Conservation (phyloP, 2,797 vertebrate species). For the Acanthurus lineatus region DNA sequence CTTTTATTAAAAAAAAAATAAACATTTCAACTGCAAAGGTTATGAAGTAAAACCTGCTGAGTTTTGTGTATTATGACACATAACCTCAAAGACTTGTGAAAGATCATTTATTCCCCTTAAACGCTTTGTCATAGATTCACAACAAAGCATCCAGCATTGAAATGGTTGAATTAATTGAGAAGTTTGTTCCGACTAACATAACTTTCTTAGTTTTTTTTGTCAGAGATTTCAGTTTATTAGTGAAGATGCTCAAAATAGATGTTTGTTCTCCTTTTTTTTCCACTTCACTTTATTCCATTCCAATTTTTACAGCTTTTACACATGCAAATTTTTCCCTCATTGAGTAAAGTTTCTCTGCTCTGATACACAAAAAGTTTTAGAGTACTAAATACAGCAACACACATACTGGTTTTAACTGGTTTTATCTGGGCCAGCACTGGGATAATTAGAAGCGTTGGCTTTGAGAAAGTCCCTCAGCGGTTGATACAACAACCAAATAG, state of each 20-base stretch:
- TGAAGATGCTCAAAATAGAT: not conserved
- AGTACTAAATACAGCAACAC: not conserved
- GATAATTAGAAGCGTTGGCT: not conserved
- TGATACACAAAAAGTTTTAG: not conserved
- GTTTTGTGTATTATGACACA: not conserved
- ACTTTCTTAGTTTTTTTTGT: accelerated
- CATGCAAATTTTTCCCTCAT: not conserved
- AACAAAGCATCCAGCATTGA: too few relatives aligned
- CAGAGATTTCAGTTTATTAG: not conserved
- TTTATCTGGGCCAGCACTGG: not conserved
- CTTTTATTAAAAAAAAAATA: not conserved
- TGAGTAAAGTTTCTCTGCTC: not conserved
- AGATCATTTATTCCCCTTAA: not conserved
- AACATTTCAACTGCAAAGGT: not conserved
- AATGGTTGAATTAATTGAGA: too few relatives aligned
- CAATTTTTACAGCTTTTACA: not conserved
- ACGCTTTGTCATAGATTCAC: too few relatives aligned
- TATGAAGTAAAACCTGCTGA: not conserved
- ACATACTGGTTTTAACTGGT: not conserved
- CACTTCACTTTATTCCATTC: too few relatives aligned
- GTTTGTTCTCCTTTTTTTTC: not conserved
- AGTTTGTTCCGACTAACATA: not conserved
- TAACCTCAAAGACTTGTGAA: not conserved
- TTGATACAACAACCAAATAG: not conserved
- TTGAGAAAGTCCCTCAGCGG: not conserved